Conservation (phyloP, 2,888 invertebrate species). For the Lycaena phlaeas region DNA sequence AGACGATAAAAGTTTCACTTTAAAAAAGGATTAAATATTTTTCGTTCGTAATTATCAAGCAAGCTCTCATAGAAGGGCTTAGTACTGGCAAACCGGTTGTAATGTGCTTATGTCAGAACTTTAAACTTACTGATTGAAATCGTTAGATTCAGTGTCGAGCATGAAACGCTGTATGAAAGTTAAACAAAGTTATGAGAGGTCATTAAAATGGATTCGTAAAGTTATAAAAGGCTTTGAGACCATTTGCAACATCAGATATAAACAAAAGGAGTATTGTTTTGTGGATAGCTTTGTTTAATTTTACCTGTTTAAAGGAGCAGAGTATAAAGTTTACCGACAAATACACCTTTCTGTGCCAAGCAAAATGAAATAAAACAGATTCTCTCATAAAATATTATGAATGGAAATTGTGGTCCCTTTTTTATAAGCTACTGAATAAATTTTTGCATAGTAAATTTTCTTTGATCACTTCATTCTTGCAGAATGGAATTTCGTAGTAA, state of each 20-base stretch:
- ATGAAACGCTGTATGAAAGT: not conserved
- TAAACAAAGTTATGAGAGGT: not conserved
- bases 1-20: too few species aligned
- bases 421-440: too few species aligned
- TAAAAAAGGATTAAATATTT: too few species aligned
- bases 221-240: not conserved
- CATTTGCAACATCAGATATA: slow-evolving; percentile 1
- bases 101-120: too few species aligned
- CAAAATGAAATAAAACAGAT: not conserved
- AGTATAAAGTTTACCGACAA: slow-evolving; percentile 15
- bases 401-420: too few species aligned
- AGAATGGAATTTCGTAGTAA: too few species aligned
- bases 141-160: not conserved
- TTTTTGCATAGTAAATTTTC: too few species aligned
- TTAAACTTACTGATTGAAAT: not conserved
- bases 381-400: not conserved
- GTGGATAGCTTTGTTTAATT: slow-evolving; percentile 14
- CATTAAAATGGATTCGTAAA: not conserved
- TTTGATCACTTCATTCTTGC: too few species aligned
- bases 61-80: too few species aligned
- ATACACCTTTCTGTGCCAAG: not conserved
- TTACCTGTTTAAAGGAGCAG: slow-evolving; percentile 6
- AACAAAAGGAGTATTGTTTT: not conserved
- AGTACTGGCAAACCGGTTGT: too few species aligned
- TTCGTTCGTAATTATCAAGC: too few species aligned